Conservation (phyloP, 2,113 vertebrate genomes). For the Oryzias celebensis region DNA sequence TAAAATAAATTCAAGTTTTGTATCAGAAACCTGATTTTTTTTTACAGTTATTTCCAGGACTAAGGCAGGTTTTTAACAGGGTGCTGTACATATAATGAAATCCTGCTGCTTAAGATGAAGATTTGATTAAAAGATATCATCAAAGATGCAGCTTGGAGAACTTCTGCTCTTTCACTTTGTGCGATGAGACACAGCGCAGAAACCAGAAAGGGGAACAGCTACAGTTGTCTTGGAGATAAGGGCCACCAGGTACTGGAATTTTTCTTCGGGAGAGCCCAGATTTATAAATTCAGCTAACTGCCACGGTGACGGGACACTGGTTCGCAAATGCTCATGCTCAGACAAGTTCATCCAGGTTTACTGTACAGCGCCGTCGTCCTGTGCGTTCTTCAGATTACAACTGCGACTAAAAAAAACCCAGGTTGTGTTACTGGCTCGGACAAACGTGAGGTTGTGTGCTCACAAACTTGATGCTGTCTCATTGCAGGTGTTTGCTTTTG, state of each 20-base stretch:
- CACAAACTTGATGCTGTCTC: conserved; percentile 37
- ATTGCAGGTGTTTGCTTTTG: conserved; percentile 95
- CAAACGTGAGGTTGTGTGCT: conserved; percentile 46
- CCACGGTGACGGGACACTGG: conserved; percentile 41
- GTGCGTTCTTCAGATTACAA: not conserved
- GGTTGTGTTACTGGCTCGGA: conserved; percentile 40
- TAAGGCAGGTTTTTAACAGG: no score
- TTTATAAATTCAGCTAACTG: conserved; percentile 76
- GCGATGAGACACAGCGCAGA: conserved; percentile 25
- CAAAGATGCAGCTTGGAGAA: not conserved
- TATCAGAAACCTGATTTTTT: no score
- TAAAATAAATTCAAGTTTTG: not conserved
- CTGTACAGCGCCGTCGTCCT: conserved; percentile 10
- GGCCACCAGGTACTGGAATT: conserved; percentile 71
- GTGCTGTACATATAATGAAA: no score
- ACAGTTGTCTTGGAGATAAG: conserved; percentile 69
- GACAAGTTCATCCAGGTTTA: conserved; percentile 48
- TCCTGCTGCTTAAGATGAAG: no score
- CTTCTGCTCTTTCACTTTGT: conserved; percentile 54
- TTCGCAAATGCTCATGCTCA: conserved; percentile 33
- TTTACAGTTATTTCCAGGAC: no score
- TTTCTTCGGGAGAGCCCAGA: conserved; percentile 68
- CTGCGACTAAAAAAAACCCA: conserved; percentile 9
- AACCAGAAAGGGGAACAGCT: conserved; percentile 31
- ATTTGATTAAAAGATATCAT: no score